Evolutionary conservation across 1,140 invertebrate genomes (phyloP), one percentile per base, ranked within the genome.

Genomic region (Telenomus remus): DNA sequence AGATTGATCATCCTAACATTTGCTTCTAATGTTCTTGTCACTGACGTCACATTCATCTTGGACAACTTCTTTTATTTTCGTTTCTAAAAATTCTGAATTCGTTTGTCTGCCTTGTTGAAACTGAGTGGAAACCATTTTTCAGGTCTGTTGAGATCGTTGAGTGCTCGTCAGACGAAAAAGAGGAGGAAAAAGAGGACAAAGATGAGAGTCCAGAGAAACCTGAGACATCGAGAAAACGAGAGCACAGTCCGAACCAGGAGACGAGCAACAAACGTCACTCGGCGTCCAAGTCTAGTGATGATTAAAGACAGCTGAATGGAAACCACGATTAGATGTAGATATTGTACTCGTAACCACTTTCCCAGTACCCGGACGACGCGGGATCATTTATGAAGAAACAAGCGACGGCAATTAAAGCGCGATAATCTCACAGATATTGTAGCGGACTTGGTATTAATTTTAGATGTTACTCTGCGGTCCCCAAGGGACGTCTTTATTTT

Each of bases 221-320:
- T 27, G 19, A 27, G 0, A 46, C 66, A 11, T 19, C 60, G 2
- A 73, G 84, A 47, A 87, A 87, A 79, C 83, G 85, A n/a, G 84
- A 86, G 54, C 85, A 80, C 61, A 84, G 80, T 55, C 83, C 82
- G 3, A 81, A 76, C 44, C 49, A 44, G 47, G 78, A 85, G 61
- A 65, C 65, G 47, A 82, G 47, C 44, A 80, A 80, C 53, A 87
- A 86, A 57, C 84, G 86, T 70, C 82, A 81, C 63, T 49, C 70
- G 44, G 76, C 75, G 53, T 53, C 78, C 9, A 75, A 68, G 39
- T 37, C 71, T 79, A 83, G 69, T 78, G 77, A 82, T 66, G 72
- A 79, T 76, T 79, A 79, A 79, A 78, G 49, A 19, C 39, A 47
- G 5, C 48, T 34, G 12, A 44, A 51, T 44, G 12, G n/a, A 69